Evolutionary conservation across 2,888 invertebrate genomes (phyloP).

Genomic region (Nebria salina): DNA sequence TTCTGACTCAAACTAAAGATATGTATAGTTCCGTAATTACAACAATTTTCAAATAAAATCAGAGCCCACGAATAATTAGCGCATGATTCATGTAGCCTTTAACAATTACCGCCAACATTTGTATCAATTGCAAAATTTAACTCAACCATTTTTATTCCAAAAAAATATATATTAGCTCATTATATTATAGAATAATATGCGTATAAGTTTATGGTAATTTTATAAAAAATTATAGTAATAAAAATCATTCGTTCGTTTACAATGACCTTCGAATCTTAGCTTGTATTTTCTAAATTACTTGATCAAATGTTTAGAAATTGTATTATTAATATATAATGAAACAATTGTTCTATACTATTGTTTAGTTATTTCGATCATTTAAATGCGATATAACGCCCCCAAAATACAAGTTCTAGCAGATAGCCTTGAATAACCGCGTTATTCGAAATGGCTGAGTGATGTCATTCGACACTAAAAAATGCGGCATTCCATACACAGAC

Average conservation of each 20-base stretch:
- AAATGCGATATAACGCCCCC: background rate
- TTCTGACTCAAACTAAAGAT: background rate
- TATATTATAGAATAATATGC: too few relatives aligned
- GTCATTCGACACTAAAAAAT: slow-evolving; percentile 23
- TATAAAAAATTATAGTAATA: background rate
- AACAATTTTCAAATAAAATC: background rate
- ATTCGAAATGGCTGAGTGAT: slow-evolving; percentile 21
- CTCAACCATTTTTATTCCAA: too few relatives aligned
- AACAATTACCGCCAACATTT: too few relatives aligned
- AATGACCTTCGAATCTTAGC: too few relatives aligned
- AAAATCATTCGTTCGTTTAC: background rate
- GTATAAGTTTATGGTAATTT: too few relatives aligned
- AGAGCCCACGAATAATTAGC: background rate
- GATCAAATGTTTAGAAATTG: background rate
- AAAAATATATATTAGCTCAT: too few relatives aligned
- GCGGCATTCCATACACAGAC: slow-evolving; percentile 28
- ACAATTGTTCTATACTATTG: background rate
- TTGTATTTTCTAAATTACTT: background rate
- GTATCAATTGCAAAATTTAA: too few relatives aligned
- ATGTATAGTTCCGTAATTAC: background rate
- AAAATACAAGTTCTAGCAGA: slow-evolving; percentile 3
- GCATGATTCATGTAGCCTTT: background rate
- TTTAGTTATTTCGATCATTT: too few relatives aligned
- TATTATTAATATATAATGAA: background rate
- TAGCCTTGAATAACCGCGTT: slow-evolving; percentile 27